These are phyloP conservation scores for Orchesellides sinensis DNA, from an alignment of 2,888 invertebrate species.

Conservation along the genomic window DNA sequence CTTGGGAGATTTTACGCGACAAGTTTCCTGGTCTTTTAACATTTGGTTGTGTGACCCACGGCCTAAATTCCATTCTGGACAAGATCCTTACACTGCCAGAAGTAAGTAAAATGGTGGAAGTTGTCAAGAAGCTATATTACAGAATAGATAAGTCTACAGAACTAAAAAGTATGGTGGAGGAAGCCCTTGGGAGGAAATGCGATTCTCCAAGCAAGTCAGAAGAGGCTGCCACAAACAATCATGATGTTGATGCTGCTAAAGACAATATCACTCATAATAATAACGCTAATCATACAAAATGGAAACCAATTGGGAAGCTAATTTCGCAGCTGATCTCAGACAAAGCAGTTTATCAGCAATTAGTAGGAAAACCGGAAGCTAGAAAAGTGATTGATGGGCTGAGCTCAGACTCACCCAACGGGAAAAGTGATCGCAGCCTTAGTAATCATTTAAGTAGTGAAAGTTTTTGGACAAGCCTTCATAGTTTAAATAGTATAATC, in stretches of 20 bases:
- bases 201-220: conserved; percentile 20
- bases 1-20: conserved; percentile 61
- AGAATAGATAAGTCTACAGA: conserved; percentile 57
- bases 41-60: conserved; percentile 61
- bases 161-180: conserved; percentile 32
- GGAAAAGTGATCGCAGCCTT: conserved; percentile 63
- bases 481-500: conserved; percentile 54
- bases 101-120: conserved; percentile 49
- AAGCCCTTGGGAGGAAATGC: conserved; percentile 16
- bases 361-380: conserved; percentile 34
- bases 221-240: conserved; percentile 1
- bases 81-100: conserved; percentile 48
- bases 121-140: conserved; percentile 42
- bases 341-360: conserved; percentile 57
- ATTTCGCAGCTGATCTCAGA: conserved; percentile 63
- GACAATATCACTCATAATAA: conserved; percentile 4
- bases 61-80: conserved; percentile 55
- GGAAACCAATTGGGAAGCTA: conserved; percentile 54
- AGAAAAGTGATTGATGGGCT: conserved; percentile 45
- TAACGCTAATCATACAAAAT: conserved; percentile 26
- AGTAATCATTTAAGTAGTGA: conserved; percentile 64
- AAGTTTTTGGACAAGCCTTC: conserved; percentile 62
- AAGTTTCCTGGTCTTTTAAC: conserved; percentile 61
- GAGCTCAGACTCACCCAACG: conserved; percentile 51
- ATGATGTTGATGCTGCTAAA: conserved; percentile 1